Conservation (phyloP, 2,888 invertebrate species). For the Heteromurus nitidus region DNA sequence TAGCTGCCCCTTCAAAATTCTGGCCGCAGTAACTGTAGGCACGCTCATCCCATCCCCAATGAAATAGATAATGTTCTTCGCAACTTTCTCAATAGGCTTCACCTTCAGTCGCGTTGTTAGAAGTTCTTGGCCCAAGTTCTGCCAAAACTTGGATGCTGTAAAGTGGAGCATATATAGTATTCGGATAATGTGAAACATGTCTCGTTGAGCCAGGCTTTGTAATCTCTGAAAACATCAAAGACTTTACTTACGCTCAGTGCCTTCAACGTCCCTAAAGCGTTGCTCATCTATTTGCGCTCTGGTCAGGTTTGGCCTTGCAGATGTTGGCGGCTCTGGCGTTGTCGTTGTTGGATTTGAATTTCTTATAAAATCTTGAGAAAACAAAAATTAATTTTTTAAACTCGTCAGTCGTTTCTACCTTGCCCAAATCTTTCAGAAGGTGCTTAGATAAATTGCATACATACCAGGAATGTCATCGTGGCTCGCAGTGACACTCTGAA, state of each 20-base stretch:
- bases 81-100: slow-evolving; percentile 38
- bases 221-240: not conserved
- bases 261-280: slow-evolving; percentile 32
- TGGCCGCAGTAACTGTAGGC: slow-evolving; percentile 75
- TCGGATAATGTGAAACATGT: not conserved
- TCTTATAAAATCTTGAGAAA: slow-evolving; percentile 37
- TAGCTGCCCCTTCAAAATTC: slow-evolving; percentile 76
- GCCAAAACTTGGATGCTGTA: slow-evolving; percentile 38
- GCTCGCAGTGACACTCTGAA: slow-evolving; percentile 18
- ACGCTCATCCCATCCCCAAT: slow-evolving; percentile 69
- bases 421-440: too few species aligned
- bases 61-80: slow-evolving; percentile 57
- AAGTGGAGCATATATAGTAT: not conserved
- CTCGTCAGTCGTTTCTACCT: not conserved
- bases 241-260: slow-evolving; percentile 34
- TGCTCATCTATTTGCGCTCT: slow-evolving; percentile 23
- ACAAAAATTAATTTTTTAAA: not conserved
- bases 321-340: not conserved
- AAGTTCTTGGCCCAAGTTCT: slow-evolving; percentile 11
- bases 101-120: not conserved
- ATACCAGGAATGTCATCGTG: slow-evolving; percentile 12
- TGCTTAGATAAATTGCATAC: not conserved
- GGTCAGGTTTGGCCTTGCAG: not conserved
- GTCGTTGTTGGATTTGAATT: not conserved
- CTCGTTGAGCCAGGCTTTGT: not conserved